phyloP scores from a whole-genome alignment of 2,797 vertebrate genomes.

The Anas bernieri region DNA sequence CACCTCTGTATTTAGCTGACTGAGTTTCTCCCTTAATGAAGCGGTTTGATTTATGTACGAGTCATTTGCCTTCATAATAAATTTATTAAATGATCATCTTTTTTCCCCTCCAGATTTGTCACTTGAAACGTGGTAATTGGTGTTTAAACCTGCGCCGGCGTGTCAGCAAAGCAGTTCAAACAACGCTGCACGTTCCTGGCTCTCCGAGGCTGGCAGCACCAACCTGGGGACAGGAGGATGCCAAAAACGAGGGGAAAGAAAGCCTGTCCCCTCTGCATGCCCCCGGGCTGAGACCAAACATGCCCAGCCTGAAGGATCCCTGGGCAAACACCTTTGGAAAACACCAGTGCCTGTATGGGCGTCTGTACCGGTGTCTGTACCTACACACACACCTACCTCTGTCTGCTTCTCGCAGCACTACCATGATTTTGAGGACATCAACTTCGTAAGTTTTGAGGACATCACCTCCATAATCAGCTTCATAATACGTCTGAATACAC shows the following conservation, averaged over 20 bases:
- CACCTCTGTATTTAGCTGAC: conserved; percentile 38
- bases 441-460: background rate
- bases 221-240: background rate
- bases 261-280: background rate
- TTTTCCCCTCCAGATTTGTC: conserved; percentile 61
- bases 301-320: too few relatives aligned
- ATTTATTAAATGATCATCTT: conserved; percentile 75
- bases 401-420: background rate
- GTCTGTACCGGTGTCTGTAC: background rate
- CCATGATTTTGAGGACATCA: background rate
- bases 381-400: background rate
- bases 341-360: background rate
- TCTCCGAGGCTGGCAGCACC: background rate
- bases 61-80: conserved; percentile 76
- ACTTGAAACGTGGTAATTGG: conserved; percentile 42
- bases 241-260: background rate
- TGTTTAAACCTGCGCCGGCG: conserved; percentile 31
- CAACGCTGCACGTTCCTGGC: background rate
- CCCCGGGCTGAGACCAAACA: too few relatives aligned
- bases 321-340: background rate
- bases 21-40: conserved; percentile 62
- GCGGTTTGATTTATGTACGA: conserved; percentile 66
- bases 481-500: background rate
- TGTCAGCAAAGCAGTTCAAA: conserved; percentile 22
- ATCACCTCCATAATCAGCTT: too few relatives aligned